Evolutionary conservation across 2,113 vertebrate genomes (phyloP).

Genomic region (Ramphastos sulfuratus): DNA sequence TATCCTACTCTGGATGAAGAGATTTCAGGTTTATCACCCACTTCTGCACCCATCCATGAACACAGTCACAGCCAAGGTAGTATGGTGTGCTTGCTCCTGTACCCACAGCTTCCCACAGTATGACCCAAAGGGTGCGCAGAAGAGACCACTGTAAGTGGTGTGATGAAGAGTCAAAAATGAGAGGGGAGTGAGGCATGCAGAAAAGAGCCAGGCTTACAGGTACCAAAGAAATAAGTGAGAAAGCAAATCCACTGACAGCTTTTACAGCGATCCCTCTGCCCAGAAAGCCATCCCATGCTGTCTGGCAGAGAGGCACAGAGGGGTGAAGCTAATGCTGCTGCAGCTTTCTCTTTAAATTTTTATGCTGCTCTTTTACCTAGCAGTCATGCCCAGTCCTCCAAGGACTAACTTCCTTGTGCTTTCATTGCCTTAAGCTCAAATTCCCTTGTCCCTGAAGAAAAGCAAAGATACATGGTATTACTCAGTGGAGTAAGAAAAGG

Average conservation of each 20-base stretch:
- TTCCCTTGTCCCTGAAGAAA: neutral
- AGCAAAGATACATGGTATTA: neutral
- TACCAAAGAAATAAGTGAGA: neutral
- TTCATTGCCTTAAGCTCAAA: neutral
- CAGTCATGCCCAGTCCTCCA: neutral
- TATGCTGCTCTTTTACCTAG: neutral
- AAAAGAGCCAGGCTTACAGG: neutral
- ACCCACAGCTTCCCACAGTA: rapidly evolving
- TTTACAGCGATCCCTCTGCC: neutral
- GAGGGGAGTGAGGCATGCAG: neutral
- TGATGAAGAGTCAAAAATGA: neutral
- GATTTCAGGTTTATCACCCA: neutral
- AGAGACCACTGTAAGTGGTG: neutral
- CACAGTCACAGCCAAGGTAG: neutral
- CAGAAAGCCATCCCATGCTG: neutral
- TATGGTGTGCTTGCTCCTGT: rapidly evolving
- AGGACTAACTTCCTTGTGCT: neutral
- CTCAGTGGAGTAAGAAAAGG: neutral
- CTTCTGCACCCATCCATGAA: neutral
- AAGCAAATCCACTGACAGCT: neutral
- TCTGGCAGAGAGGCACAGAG: neutral
- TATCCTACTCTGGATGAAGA: neutral
- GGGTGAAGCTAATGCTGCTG: neutral
- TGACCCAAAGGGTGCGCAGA: neutral
- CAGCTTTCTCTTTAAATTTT: neutral